These are phyloP conservation scores for Ceratoteleas bidentatus DNA, from an alignment of 1,140 invertebrate genomes.

Conservation along the genomic window DNA sequence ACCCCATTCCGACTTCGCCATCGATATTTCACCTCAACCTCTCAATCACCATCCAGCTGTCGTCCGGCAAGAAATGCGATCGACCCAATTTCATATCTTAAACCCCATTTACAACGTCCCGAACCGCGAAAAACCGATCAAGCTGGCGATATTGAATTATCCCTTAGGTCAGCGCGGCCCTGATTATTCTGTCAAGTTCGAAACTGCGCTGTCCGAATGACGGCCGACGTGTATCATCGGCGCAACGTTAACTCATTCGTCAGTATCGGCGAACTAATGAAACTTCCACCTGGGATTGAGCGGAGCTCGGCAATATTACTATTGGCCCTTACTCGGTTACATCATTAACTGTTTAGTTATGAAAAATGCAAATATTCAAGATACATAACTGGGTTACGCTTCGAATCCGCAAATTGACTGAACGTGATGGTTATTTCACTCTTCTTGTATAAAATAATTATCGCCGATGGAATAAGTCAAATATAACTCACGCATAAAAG, in stretches of 20 bases:
- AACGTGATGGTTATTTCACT: too few species aligned
- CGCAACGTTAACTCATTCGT: constrained; percentile 52
- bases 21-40: too few species aligned
- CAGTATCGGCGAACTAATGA: constrained; percentile 56
- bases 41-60: too few species aligned
- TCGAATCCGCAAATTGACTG: too few species aligned
- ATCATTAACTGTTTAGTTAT: constrained; percentile 5
- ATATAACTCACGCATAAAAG: too few species aligned
- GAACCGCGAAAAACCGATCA: constrained; percentile 26
- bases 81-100: too few species aligned
- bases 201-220: constrained; percentile 50
- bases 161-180: constrained; percentile 38
- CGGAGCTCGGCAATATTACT: constrained; percentile 16
- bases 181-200: constrained; percentile 54
- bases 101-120: too few species aligned
- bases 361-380: constrained; percentile 5
- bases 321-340: constrained; percentile 6
- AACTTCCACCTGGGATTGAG: constrained; percentile 41
- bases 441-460: too few species aligned
- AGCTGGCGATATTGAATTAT: constrained; percentile 56
- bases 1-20: too few species aligned
- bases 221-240: constrained; percentile 51
- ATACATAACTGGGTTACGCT: background rate
- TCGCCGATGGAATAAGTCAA: too few species aligned
- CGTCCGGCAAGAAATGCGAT: too few species aligned